phyloP scores from a whole-genome alignment of 1,140 invertebrate genomes.

The Rhysida immarginata region DNA sequence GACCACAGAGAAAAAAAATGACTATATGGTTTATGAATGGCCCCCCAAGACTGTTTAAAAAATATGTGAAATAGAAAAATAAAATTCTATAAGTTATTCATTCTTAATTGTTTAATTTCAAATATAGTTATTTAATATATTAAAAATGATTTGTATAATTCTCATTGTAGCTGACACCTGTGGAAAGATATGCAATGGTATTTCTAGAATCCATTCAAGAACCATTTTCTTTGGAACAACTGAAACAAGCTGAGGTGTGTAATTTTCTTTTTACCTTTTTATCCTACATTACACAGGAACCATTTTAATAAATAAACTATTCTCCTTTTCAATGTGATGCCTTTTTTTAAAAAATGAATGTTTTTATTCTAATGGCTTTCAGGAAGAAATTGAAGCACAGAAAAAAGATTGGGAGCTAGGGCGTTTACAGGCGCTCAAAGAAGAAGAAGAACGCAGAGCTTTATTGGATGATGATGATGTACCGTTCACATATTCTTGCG shows the following conservation, averaged over 20 bases:
- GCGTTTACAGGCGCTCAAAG: constrained; percentile 44
- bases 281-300: not conserved
- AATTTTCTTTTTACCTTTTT: not conserved
- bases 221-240: constrained; percentile 63
- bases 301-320: not conserved
- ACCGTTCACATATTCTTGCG: constrained; percentile 49
- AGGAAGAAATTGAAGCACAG: constrained; percentile 65
- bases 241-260: constrained; percentile 64
- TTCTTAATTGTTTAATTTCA: too few relatives aligned
- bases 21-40: too few relatives aligned
- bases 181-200: constrained; percentile 85
- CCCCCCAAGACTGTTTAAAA: too few relatives aligned
- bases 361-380: constrained; percentile 15
- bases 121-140: too few relatives aligned
- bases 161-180: constrained; percentile 79
- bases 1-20: too few relatives aligned
- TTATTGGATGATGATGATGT: constrained; percentile 41
- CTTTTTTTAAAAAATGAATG: constrained; percentile 2
- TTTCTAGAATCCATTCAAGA: constrained; percentile 78
- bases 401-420: constrained; percentile 89
- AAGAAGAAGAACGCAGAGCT: constrained; percentile 47
- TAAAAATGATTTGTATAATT: too few relatives aligned
- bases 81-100: too few relatives aligned
- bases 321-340: not conserved
- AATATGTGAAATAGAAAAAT: too few relatives aligned